Evolutionary conservation across 2,113 vertebrate species (phyloP), one percentile per base, ranked within the genome.

Genomic region (Sebastes schlegelii): DNA sequence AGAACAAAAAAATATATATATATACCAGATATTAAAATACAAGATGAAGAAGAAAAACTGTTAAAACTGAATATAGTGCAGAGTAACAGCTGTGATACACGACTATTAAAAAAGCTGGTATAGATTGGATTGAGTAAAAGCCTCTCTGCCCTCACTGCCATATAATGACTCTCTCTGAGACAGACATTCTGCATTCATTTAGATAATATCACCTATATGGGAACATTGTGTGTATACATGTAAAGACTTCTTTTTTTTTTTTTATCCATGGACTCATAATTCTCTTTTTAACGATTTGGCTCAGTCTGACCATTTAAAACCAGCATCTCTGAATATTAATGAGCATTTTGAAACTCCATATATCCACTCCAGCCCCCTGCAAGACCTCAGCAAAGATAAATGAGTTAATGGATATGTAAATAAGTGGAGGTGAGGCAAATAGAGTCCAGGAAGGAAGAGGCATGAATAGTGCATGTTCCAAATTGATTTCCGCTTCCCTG

Each of bases 341-440:
- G 85, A 68, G 67, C 14, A 48, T 64, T 79, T 88, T 88, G 63
- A 81, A 71, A 81, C 90, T 84, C 65, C 51, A 12, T 79, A 82
- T 45, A 64, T 83, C 66, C 83, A 54, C 69, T 54, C 2, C 57
- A 61, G 62, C 62, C 6, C 66, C n/a, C 80, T 74, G 62, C 79
- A 63, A 64, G 57, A 68, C 79, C 77, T 66, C 77, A 45, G 19
- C 67, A 19, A 55, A 83, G 89, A 94, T 91, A 84, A 91, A 89
- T 86, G 26, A 86, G 83, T 74, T 80, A 76, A 91, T 91, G 70
- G 84, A 84, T 90, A 92, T 92, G 89, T 90, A 92, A 92, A 94
- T 87, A 82, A 75, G 78, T n/a, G 62, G 60, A 86, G 60, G 78
- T 82, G 84, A 73, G 52, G 78, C 82, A 83, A 86, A 90, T 82